These are phyloP conservation scores for Hydrolagus affinis DNA, from an alignment of 2,113 vertebrate species.

Conservation along the genomic window DNA sequence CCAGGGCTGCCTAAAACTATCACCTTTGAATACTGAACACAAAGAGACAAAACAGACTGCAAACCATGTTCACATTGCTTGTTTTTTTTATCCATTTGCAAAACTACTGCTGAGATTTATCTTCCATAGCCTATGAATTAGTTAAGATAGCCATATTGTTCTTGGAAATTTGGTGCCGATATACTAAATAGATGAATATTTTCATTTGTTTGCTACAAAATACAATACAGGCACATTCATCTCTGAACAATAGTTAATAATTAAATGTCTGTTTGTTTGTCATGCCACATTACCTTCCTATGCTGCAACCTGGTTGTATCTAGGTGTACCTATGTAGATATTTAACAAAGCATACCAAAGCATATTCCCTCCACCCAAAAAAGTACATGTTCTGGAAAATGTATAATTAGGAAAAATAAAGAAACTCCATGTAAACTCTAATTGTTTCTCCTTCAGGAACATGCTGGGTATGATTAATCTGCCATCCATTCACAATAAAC, in stretches of 20 bases:
- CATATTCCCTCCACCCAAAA: neutral
- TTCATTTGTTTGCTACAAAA: neutral
- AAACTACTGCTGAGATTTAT: neutral
- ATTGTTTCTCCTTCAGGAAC: neutral
- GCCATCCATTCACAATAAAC: neutral
- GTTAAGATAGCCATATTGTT: neutral
- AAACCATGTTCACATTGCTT: neutral
- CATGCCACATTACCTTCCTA: neutral
- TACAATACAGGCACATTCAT: neutral
- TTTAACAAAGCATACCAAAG: neutral
- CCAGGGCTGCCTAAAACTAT: neutral
- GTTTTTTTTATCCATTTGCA: neutral
- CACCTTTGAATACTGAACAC: neutral
- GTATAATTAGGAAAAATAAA: neutral
- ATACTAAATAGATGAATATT: neutral
- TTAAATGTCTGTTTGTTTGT: conserved; percentile 14
- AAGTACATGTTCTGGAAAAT: no score
- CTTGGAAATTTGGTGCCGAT: neutral
- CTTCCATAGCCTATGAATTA: neutral
- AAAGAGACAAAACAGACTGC: neutral
- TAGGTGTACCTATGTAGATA: neutral
- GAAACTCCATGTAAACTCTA: neutral
- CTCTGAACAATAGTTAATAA: conserved; percentile 22
- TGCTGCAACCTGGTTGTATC: neutral
- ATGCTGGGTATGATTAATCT: neutral